Conservation (phyloP, 1,140 invertebrate species). For the Drosophila pseudoananassae region DNA sequence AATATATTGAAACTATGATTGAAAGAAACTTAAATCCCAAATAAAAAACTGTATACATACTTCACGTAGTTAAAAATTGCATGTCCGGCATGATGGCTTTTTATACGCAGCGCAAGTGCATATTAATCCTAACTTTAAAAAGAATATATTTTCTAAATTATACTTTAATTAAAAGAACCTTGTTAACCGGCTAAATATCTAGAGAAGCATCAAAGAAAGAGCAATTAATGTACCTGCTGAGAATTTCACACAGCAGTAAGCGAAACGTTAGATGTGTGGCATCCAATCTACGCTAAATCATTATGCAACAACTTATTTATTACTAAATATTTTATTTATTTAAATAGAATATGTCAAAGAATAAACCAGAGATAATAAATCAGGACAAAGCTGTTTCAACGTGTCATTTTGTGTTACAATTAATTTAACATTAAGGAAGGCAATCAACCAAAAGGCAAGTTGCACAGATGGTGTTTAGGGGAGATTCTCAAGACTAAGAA, state of each 20-base stretch:
- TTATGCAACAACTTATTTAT: constrained; percentile 77
- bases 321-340: constrained; percentile 83
- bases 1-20: constrained; percentile 28
- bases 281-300: constrained; percentile 64
- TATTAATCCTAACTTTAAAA: constrained; percentile 18
- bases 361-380: constrained; percentile 79
- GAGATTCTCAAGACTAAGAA: background rate
- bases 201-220: constrained; percentile 47
- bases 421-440: constrained; percentile 25
- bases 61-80: constrained; percentile 63
- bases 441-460: constrained; percentile 11
- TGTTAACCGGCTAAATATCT: constrained; percentile 15
- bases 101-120: constrained; percentile 37
- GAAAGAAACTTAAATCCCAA: constrained; percentile 43
- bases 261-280: constrained; percentile 51
- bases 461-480: background rate
- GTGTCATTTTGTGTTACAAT: constrained; percentile 30
- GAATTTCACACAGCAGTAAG: constrained; percentile 32
- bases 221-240: constrained; percentile 50
- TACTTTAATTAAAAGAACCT: constrained; percentile 33
- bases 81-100: constrained; percentile 61
- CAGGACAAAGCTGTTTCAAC: constrained; percentile 63
- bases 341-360: constrained; percentile 82
- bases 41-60: constrained; percentile 62
- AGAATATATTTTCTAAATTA: constrained; percentile 37